A percentile compares a stretch with the other conserved stretches of the same genome.
Evolutionary conservation across 2,888 invertebrate species (phyloP).

Genomic region (Masnerella sp.): DNA sequence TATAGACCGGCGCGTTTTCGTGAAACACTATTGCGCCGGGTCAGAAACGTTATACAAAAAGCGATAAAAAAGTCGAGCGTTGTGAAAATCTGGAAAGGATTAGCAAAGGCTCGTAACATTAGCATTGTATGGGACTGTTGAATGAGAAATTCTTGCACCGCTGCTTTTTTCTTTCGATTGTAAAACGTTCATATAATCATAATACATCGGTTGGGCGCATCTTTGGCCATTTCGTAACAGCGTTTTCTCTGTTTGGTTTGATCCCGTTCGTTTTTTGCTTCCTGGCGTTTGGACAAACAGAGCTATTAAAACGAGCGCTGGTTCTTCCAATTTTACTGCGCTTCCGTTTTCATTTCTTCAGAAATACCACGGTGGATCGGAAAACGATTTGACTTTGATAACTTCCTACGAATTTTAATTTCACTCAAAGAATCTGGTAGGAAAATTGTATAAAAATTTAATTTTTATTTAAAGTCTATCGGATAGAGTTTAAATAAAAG

Average conservation of each 20-base stretch:
- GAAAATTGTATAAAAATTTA: too few species aligned
- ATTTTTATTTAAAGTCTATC: too few species aligned
- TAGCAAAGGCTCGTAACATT: conserved; percentile 47
- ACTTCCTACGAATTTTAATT: not conserved
- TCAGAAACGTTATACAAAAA: conserved; percentile 20
- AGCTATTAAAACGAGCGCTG: conserved; percentile 29
- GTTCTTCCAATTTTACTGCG: conserved; percentile 34
- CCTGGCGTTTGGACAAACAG: conserved; percentile 38
- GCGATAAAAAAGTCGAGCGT: conserved; percentile 58
- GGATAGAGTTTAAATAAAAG: too few species aligned
- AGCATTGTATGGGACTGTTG: conserved; percentile 21
- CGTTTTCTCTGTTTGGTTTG: conserved; percentile 28
- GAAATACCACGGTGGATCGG: conserved; percentile 2
- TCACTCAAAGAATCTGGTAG: too few species aligned
- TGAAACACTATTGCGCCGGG: conserved; percentile 41
- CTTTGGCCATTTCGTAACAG: conserved; percentile 34
- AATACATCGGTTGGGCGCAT: conserved; percentile 53
- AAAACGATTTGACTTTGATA: conserved; percentile 33
- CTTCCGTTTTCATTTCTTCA: conserved; percentile 49
- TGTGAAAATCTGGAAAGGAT: conserved; percentile 64
- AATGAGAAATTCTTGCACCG: conserved; percentile 45
- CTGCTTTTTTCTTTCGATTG: conserved; percentile 46
- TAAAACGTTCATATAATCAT: conserved; percentile 70
- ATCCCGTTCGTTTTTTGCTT: conserved; percentile 22
- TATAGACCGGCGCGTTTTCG: conserved; percentile 24